Evolutionary conservation across 2,888 invertebrate species (phyloP).

Genomic region (Diloba caeruleocephala): DNA sequence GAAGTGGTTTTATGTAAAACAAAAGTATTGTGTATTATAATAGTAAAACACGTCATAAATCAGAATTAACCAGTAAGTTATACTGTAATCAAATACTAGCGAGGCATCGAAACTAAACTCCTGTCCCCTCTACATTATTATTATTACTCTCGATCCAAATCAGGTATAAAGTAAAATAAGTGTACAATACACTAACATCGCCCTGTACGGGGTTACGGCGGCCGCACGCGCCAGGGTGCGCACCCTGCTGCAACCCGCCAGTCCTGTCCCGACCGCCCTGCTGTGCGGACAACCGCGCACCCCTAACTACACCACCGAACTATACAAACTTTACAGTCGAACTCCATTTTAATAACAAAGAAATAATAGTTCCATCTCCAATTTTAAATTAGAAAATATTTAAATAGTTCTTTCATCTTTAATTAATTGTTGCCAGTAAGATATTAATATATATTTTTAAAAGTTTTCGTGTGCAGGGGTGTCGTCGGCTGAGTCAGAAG

Average conservation of each 20-base stretch:
- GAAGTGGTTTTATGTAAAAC: too few relatives aligned
- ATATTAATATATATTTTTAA: conserved; percentile 36
- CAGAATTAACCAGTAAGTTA: not conserved
- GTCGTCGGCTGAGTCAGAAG: conserved; percentile 83
- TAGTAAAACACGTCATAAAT: not conserved
- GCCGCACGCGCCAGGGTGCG: conserved; percentile 79
- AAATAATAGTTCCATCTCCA: conserved; percentile 6
- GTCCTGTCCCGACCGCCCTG: conserved; percentile 81
- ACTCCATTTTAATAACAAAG: conserved; percentile 37
- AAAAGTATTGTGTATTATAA: too few relatives aligned
- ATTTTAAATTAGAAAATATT: conserved; percentile 26
- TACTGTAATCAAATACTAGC: not conserved
- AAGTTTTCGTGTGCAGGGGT: conserved; percentile 71
- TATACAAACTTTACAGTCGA: conserved; percentile 53
- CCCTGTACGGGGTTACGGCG: conserved; percentile 73
- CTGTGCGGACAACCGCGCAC: conserved; percentile 83
- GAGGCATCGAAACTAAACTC: conserved; percentile 3
- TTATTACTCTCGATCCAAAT: conserved; percentile 47
- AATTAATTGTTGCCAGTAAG: conserved; percentile 9
- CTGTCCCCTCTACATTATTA: conserved; percentile 34
- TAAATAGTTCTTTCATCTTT: not conserved
- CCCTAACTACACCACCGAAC: conserved; percentile 65
- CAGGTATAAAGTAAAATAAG: conserved; percentile 53
- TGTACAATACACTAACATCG: conserved; percentile 50
- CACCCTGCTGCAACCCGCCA: conserved; percentile 72